phyloP scores from a whole-genome alignment of 2,888 invertebrate genomes.

The Brachynemurus nebulosus region DNA sequence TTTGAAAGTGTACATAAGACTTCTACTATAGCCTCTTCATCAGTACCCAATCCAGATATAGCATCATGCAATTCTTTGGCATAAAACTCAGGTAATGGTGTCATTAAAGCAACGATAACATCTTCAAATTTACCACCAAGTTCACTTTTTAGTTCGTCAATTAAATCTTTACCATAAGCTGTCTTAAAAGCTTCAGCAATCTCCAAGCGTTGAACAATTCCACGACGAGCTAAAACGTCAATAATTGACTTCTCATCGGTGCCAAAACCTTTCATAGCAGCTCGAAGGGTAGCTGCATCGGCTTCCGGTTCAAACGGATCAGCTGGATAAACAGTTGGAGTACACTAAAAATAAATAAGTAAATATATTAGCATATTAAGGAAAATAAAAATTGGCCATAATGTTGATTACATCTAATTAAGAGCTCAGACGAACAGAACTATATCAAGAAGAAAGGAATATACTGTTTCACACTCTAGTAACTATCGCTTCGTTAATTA shows the following conservation, averaged over 20 bases:
- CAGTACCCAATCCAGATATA: conserved; percentile 74
- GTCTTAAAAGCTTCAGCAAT: conserved; percentile 87
- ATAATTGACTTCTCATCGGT: conserved; percentile 88
- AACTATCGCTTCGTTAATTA: no score
- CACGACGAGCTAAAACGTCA: conserved; percentile 74
- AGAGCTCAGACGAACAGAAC: no score
- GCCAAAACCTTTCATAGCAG: conserved; percentile 88
- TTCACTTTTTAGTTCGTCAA: conserved; percentile 78
- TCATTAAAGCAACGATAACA: conserved; percentile 81
- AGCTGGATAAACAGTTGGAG: conserved; percentile 76
- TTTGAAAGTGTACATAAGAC: conserved; percentile 85
- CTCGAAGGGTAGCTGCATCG: conserved; percentile 71
- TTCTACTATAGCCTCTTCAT: conserved; percentile 83
- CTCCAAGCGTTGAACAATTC: conserved; percentile 80
- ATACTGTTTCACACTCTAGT: no score
- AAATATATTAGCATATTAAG: no score
- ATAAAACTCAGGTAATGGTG: conserved; percentile 77
- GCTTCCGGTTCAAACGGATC: conserved; percentile 74
- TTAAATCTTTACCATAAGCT: conserved; percentile 69
- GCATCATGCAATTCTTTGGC: conserved; percentile 83
- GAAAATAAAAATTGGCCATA: no score
- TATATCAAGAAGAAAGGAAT: no score
- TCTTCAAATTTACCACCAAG: conserved; percentile 81
- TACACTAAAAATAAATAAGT: conserved; percentile 51
- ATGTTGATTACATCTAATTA: no score